Evolutionary conservation across 2,888 invertebrate species (phyloP), one percentile per base, ranked within the genome.

Genomic region (Lacanobia wlatinum): DNA sequence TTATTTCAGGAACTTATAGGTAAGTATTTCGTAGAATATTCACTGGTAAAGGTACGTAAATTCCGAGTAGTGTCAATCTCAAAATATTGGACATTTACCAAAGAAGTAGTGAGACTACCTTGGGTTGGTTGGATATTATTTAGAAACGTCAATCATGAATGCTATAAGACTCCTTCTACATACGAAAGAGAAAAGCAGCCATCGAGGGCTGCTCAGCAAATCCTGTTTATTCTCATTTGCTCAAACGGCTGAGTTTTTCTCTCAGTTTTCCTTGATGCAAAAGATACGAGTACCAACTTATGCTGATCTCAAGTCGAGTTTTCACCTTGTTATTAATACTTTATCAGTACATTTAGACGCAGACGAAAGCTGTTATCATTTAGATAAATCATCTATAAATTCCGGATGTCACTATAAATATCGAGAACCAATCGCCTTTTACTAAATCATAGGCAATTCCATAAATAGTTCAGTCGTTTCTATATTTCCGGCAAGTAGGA

Each of bases 351-450:
- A 56, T 56, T 28, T 23, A 56, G 21, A n/a, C 38, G 56, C n/a
- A 78, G 46, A 67, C 28, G 55, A 78, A 69, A 67, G n/a, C 34
- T 58, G 62, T 68, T 73, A 77, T 73, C 72, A 59, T 59, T 58
- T 40, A 46, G 28, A 68, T 34, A 40, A 18, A 67, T 68, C 50
- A 61, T 48, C 14, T 38, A 74, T 68, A 53, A 28, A 78, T 70
- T 69, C 50, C 70, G 34, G 6, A 38, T 52, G 59, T 18, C 55
- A 48, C 40, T 64, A 38, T n/a, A 48, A 43, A 55, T 55, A 55
- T 52, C 63, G 23, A 6, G 18, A 56, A 46, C 40, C 21, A 7
- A 43, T n/a, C 5, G 61, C 28, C 23, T 55, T 69, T 66, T 23
- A 23, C 16, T 53, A n/a, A 73, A 73, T 58, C 56, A 61, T 56